Percentiles rank a stretch among this genome's conserved stretches.
Evolutionary conservation across 2,888 invertebrate genomes (phyloP).

Genomic region (Diarsia rubi): DNA sequence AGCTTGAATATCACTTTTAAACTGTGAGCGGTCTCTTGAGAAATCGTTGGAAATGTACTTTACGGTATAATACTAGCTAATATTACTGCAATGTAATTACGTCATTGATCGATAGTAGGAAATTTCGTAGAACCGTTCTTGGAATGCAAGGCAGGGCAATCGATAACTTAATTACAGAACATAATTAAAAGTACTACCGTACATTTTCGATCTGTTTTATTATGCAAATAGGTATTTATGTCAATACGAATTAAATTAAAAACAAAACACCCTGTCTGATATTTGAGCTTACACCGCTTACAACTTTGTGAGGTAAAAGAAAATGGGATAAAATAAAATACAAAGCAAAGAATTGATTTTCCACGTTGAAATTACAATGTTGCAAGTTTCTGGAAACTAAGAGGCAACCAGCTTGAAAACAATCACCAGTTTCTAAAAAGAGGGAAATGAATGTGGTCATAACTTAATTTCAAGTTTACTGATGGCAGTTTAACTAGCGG

Average conservation of each 20-base stretch:
- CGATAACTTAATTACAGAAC: slow-evolving; percentile 7
- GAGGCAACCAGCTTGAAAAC: slow-evolving; percentile 3
- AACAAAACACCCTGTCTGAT: not conserved
- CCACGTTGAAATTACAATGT: slow-evolving; percentile 29
- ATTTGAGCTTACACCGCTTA: slow-evolving; percentile 18
- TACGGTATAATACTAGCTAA: not conserved
- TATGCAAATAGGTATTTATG: slow-evolving; percentile 5
- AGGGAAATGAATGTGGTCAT: slow-evolving; percentile 13
- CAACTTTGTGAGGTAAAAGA: slow-evolving; percentile 26
- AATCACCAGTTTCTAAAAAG: slow-evolving; percentile 10
- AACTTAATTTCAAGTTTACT: slow-evolving; percentile 48
- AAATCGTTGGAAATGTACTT: slow-evolving; percentile 1
- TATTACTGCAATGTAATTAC: no score
- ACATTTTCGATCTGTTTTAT: slow-evolving; percentile 6
- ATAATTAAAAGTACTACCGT: slow-evolving; percentile 6
- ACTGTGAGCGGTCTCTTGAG: not conserved
- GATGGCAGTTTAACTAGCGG: slow-evolving; percentile 52
- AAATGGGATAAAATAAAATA: slow-evolving; percentile 37
- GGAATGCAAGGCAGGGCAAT: not conserved
- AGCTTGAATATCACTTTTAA: not conserved
- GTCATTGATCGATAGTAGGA: not conserved
- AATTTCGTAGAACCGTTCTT: slow-evolving; percentile 7
- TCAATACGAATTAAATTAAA: slow-evolving; percentile 6
- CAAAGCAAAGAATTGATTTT: slow-evolving; percentile 50
- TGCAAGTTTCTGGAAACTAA: slow-evolving; percentile 12